A percentile compares a stretch with the other conserved stretches of the same genome.
Conservation (phyloP, 1,140 invertebrate species). For the Pseudomyrmex pallidus region DNA sequence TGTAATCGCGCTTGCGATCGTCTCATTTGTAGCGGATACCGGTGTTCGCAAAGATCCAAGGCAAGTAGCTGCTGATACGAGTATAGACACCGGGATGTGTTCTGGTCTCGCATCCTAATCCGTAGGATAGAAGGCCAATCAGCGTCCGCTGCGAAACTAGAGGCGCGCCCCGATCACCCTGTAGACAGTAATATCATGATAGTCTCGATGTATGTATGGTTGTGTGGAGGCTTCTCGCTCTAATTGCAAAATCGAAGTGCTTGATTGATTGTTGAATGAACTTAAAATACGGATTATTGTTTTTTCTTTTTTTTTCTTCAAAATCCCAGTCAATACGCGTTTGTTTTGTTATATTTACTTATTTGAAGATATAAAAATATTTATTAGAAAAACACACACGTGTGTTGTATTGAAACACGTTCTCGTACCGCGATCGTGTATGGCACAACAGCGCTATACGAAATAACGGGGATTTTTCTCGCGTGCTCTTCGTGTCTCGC, state of each 20-base stretch:
- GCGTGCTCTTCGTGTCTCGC: constrained; percentile 21
- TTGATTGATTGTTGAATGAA: neutral
- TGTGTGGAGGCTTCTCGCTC: neutral
- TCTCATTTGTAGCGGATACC: constrained; percentile 31
- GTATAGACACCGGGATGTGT: constrained; percentile 90
- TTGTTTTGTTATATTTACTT: too few relatives aligned
- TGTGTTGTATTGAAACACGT: too few relatives aligned
- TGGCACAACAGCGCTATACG: neutral
- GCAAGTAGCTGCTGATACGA: constrained; percentile 87
- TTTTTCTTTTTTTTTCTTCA: neutral
- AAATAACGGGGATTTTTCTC: constrained; percentile 47
- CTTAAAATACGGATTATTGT: neutral
- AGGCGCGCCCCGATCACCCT: constrained; percentile 87
- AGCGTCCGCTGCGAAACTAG: constrained; percentile 86
- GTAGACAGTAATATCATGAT: constrained; percentile 62
- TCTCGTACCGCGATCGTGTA: neutral
- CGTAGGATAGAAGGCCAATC: constrained; percentile 91
- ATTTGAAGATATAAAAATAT: too few relatives aligned
- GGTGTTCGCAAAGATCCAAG: constrained; percentile 83
- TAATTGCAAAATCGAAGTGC: neutral
- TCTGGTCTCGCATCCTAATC: constrained; percentile 88
- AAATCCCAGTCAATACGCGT: neutral
- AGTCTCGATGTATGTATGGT: constrained; percentile 39
- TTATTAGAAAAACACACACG: too few relatives aligned
- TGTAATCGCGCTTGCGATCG: too few relatives aligned